Percentiles rank a stretch among this genome's conserved stretches.
phyloP scores from a whole-genome alignment of 2,113 vertebrate species.

The Osmerus mordax region DNA sequence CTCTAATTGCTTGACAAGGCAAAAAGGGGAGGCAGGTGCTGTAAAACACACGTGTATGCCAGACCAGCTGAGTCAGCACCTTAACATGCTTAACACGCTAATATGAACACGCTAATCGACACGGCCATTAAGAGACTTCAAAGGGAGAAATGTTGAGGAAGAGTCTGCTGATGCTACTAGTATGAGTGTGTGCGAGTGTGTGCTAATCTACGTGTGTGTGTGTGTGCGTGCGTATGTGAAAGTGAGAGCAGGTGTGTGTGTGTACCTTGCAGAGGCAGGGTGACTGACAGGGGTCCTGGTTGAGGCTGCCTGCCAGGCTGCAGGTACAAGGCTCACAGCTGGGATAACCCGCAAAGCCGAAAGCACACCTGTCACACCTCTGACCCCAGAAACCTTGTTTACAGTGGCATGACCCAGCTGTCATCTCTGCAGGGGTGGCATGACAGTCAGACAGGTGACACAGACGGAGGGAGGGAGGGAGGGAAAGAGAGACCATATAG shows the following conservation, averaged over 20 bases:
- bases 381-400: conserved; percentile 85
- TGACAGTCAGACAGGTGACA: conserved; percentile 9
- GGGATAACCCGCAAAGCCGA: conserved; percentile 79
- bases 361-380: conserved; percentile 80
- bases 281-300: conserved; percentile 78
- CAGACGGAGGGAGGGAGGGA: not conserved
- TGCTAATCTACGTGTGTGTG: not conserved
- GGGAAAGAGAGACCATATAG: not conserved
- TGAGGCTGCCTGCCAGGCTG: conserved; percentile 73
- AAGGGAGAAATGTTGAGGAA: not conserved
- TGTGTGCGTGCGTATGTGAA: not conserved
- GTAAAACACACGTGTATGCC: no score
- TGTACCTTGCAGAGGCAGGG: conserved; percentile 83
- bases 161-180: not conserved
- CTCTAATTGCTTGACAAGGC: conserved; percentile 25
- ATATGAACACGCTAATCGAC: not conserved
- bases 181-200: conserved; percentile 23
- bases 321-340: conserved; percentile 77
- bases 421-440: conserved; percentile 68
- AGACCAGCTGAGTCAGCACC: no score
- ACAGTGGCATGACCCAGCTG: conserved; percentile 88
- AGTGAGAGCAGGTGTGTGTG: not conserved
- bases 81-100: no score
- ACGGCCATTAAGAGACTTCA: not conserved
- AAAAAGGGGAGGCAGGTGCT: no score